These are phyloP conservation scores for Pterobdella sp. DNA, from an alignment of 2,888 invertebrate species.

Conservation along the genomic window DNA sequence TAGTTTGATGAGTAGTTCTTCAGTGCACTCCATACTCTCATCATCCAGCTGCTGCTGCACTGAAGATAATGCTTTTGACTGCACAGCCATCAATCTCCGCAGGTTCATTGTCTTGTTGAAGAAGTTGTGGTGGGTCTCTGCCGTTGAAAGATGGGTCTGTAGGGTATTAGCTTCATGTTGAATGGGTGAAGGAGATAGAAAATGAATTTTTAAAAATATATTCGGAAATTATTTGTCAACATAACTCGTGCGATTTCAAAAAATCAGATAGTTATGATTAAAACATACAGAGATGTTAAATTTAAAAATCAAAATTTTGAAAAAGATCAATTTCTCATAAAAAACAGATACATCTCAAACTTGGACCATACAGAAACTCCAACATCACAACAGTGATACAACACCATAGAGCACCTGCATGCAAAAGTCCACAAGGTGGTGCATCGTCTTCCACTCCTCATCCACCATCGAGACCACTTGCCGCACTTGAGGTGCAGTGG, in stretches of 20 bases:
- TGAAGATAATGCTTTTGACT: conserved; percentile 9
- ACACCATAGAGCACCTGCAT: conserved; percentile 15
- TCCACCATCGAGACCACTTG: not conserved
- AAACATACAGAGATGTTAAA: not conserved
- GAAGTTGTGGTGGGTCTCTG: conserved; percentile 9
- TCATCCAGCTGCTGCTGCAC: conserved; percentile 12
- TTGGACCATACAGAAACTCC: not conserved
- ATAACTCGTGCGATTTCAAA: not conserved
- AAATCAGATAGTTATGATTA: not conserved
- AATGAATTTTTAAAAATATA: too few relatives aligned
- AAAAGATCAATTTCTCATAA: not conserved
- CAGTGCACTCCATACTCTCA: conserved; percentile 7
- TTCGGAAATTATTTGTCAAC: too few relatives aligned
- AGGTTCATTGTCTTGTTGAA: conserved; percentile 23
- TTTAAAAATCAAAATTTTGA: not conserved
- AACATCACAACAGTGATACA: not conserved
- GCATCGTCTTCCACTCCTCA: conserved; percentile 11
- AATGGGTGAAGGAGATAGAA: not conserved
- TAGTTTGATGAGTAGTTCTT: conserved; percentile 23
- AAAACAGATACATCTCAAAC: not conserved
- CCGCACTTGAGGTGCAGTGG: not conserved
- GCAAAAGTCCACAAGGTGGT: conserved; percentile 21
- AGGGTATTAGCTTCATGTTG: not conserved
- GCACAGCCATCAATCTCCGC: not conserved
- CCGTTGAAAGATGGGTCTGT: conserved; percentile 14